These are phyloP conservation scores for Gracilinanus agilis DNA, from an alignment of 2,113 vertebrate species.

Conservation along the genomic window DNA sequence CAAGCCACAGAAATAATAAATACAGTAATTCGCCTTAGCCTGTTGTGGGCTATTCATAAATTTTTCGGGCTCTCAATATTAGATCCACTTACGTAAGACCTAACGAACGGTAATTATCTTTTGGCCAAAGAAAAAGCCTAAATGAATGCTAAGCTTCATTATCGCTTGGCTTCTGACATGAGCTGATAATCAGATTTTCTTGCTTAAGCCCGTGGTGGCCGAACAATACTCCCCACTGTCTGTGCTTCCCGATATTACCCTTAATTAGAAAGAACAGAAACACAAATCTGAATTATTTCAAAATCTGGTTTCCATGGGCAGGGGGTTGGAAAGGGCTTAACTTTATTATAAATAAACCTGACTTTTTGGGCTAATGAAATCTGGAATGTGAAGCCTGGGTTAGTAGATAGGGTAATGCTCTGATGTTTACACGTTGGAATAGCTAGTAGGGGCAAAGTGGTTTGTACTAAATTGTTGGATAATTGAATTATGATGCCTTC, in stretches of 20 bases:
- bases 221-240: conserved; percentile 99
- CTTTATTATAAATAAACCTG: conserved; percentile 99
- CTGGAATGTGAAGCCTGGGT: conserved; percentile 84
- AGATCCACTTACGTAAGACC: conserved; percentile 91
- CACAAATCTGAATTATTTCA: conserved; percentile 99
- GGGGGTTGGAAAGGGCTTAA: conserved; percentile 93
- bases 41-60: conserved; percentile 87
- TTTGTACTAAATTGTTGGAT: conserved; percentile 84
- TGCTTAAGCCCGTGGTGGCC: conserved; percentile 93
- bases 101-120: conserved; percentile 95
- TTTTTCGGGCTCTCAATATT: conserved; percentile 87
- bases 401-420: conserved; percentile 76
- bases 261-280: conserved; percentile 99
- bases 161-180: conserved; percentile 99
- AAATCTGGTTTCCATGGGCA: conserved; percentile 96
- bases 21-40: conserved; percentile 88
- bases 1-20: conserved; percentile 87
- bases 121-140: conserved; percentile 94
- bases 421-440: conserved; percentile 83
- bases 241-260: conserved; percentile 92
- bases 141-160: conserved; percentile 98
- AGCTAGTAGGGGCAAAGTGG: conserved; percentile 80
- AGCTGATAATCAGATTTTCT: conserved; percentile 99
- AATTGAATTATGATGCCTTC: conserved; percentile 85
- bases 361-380: conserved; percentile 94